A percentile compares a stretch with the other conserved stretches of the same genome.
These are phyloP conservation scores for Quadroppia sp. DNA, from an alignment of 2,888 invertebrate species.

Conservation along the genomic window DNA sequence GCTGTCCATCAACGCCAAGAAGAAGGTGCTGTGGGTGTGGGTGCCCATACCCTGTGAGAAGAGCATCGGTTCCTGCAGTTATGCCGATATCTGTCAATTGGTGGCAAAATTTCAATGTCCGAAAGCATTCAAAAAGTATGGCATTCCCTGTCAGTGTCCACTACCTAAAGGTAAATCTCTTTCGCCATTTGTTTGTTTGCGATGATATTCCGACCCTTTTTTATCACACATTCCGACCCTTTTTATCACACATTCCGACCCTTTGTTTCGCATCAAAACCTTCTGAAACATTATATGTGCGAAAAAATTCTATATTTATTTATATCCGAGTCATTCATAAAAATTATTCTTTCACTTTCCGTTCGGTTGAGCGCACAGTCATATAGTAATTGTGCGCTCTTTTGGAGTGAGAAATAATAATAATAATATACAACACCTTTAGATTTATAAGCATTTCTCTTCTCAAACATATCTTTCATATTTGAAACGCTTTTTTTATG, in stretches of 20 bases:
- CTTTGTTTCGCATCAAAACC: neutral
- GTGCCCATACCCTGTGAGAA: slow-evolving; percentile 29
- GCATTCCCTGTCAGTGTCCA: slow-evolving; percentile 39
- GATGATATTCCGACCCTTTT: neutral
- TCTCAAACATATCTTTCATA: neutral
- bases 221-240: too few relatives aligned
- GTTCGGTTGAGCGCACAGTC: neutral
- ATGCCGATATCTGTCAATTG: slow-evolving; percentile 31
- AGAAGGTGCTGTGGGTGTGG: slow-evolving; percentile 33
- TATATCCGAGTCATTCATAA: neutral
- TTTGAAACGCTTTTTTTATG: neutral
- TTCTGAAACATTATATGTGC: neutral
- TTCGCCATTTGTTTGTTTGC: neutral
- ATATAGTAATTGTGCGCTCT: neutral
- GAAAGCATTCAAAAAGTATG: slow-evolving; percentile 23
- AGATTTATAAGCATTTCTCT: slow-evolving; percentile 1
- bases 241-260: too few relatives aligned
- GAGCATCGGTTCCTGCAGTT: slow-evolving; percentile 27
- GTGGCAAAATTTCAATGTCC: slow-evolving; percentile 18
- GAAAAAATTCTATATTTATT: neutral
- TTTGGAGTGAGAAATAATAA: neutral
- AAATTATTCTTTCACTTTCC: neutral
- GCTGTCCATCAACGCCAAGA: slow-evolving; percentile 33
- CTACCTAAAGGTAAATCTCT: neutral
- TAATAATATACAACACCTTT: slow-evolving; percentile 14